These are phyloP conservation scores for Epirrhoe alternata DNA, from an alignment of 2,888 invertebrate genomes.

Conservation along the genomic window DNA sequence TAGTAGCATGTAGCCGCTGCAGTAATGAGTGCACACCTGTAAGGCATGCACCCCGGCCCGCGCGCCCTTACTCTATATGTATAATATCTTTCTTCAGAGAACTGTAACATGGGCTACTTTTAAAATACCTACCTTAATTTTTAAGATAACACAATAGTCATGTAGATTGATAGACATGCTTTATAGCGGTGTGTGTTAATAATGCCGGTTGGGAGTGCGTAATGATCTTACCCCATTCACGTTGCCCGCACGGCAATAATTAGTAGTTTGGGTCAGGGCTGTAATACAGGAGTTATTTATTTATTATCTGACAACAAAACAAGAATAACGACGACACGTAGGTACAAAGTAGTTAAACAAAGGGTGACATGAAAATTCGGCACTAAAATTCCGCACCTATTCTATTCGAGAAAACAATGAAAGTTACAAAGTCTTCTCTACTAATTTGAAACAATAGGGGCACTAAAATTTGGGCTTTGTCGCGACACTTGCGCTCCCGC, in stretches of 20 bases:
- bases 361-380: constrained; percentile 28
- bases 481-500: constrained; percentile 33
- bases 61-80: background rate
- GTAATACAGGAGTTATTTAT: constrained; percentile 15
- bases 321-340: constrained; percentile 13
- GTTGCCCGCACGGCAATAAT: constrained; percentile 5
- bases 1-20: constrained; percentile 1
- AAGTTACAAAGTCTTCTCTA: constrained; percentile 33
- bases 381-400: constrained; percentile 22
- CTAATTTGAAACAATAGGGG: constrained; percentile 40
- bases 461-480: constrained; percentile 31
- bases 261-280: constrained; percentile 13
- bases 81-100: background rate
- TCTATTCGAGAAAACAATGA: constrained; percentile 34
- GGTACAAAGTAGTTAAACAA: constrained; percentile 21
- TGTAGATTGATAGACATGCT: background rate
- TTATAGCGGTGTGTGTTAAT: background rate
- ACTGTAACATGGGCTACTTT: background rate
- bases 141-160: background rate
- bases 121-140: background rate
- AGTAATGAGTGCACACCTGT: constrained; percentile 13
- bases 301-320: constrained; percentile 23
- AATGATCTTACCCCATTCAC: background rate
- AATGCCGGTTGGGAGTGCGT: background rate
- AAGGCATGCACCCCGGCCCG: constrained; percentile 1